phyloP scores from a whole-genome alignment of 1,140 invertebrate species.

The Chionoecetes opilio region DNA sequence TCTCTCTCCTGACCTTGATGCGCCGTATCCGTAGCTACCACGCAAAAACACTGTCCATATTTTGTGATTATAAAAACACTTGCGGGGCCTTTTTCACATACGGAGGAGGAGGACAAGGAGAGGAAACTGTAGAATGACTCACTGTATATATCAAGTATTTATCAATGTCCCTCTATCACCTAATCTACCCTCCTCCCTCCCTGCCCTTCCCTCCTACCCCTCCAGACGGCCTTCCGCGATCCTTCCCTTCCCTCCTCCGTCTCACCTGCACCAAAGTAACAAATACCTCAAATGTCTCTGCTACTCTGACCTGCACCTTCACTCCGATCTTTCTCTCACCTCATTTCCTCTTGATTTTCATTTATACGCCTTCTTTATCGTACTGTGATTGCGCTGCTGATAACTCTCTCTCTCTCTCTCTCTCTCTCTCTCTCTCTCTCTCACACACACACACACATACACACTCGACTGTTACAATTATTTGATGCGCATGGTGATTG shows the following conservation, averaged over 20 bases:
- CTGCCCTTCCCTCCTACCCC: neutral
- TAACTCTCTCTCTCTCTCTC: neutral
- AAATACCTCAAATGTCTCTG: no score
- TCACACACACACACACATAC: neutral
- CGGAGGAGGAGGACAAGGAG: neutral
- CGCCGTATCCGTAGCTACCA: neutral
- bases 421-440: conserved; percentile 13
- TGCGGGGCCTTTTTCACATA: no score
- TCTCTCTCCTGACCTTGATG: neutral
- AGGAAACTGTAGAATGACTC: no score
- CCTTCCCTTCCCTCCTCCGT: neutral
- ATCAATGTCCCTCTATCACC: neutral
- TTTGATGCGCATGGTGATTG: neutral
- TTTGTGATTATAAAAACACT: no score
- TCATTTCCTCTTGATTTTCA: neutral
- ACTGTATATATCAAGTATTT: neutral
- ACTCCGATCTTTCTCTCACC: no score
- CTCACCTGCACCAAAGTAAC: no score
- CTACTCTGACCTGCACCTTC: no score
- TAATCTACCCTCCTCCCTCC: neutral
- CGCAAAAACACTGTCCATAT: neutral
- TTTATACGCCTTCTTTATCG: neutral
- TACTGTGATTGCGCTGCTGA: neutral
- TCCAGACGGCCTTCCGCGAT: neutral
- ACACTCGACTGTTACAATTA: neutral